phyloP scores from a whole-genome alignment of 1,140 invertebrate species.

The Brachionus manjavacas region DNA sequence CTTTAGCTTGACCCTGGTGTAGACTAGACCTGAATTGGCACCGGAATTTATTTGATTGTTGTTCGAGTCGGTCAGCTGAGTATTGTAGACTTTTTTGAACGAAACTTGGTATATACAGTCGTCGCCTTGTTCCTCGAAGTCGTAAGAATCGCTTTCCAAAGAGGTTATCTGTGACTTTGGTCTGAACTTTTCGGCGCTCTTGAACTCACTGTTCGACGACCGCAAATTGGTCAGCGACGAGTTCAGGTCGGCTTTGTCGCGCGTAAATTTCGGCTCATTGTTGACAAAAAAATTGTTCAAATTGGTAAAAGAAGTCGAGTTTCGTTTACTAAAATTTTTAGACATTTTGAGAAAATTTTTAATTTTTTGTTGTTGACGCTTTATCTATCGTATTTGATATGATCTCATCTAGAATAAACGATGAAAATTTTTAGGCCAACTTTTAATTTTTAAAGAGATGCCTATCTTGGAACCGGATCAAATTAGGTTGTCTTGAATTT shows the following conservation, averaged over 20 bases:
- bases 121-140: conserved; percentile 10
- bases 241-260: not conserved
- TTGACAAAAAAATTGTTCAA: not conserved
- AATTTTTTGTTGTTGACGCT: not conserved
- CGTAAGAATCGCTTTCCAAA: not conserved
- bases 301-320: conserved; percentile 22
- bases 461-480: not conserved
- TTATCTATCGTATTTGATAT: conserved; percentile 17
- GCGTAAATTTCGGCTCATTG: not conserved
- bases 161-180: not conserved
- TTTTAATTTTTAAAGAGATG: not conserved
- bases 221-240: not conserved
- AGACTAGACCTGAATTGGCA: conserved; percentile 5
- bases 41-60: conserved; percentile 17
- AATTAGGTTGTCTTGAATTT: not conserved
- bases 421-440: not conserved
- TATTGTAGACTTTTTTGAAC: conserved; percentile 40
- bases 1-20: conserved; percentile 24
- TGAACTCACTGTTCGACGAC: not conserved
- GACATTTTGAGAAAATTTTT: not conserved
- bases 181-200: too few species aligned
- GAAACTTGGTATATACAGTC: conserved; percentile 23
- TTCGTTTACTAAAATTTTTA: conserved; percentile 28
- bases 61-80: not conserved
- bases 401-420: conserved; percentile 4